Base-by-base conservation (phyloP, 2,797 vertebrate species). In the Peromyscus melanophrys region DNA sequence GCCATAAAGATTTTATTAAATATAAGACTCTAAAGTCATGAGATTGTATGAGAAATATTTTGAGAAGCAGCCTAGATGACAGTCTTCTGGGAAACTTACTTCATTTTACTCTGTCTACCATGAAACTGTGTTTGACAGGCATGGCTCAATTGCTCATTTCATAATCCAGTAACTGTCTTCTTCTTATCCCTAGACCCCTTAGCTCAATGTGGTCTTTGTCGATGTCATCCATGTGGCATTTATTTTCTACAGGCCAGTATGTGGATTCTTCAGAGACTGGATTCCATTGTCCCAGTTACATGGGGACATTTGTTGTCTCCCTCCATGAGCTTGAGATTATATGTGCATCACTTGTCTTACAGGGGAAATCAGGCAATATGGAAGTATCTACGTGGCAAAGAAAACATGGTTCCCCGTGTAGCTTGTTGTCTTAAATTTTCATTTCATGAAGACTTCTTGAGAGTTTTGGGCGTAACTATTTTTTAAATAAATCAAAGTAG, bases 11-110 rank as follows among this genome's bases (percentile, higher is more conserved):
- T 82, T 94, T 96, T 92, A n/a, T 92, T 87, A 95, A 78, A 94
- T 17, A 61, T 6, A 37, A 92, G 43, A 55, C 23, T 94, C 82
- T 57, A 75, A 75, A 81, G 59, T 93, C 23, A 12, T 13, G 80
- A 65, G 81, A 78, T 71, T 92, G 69, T 86, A 55, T 80, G 49
- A 77, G 85, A 93, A 95, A 69, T 88, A 29, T 94, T 85, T 94
- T 82, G 69, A 94, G 89, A 84, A 17, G 61, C 67, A 76, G 65
- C 31, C 37, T 80, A 61, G 65, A 65, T 89, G 89, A 63, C 77
- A 78, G 49, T n/a, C 27, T 93, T 73, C 75, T 34, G 1, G 16
- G 57, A 80, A 71, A 78, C 65, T 65, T 71, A 29, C 69, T 81
- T 84, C 69, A 0, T 77, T 89, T 96, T 83, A 46, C 37, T 77